These are phyloP conservation scores for Crax fasciolata DNA, from an alignment of 2,797 vertebrate species.

Conservation along the genomic window DNA sequence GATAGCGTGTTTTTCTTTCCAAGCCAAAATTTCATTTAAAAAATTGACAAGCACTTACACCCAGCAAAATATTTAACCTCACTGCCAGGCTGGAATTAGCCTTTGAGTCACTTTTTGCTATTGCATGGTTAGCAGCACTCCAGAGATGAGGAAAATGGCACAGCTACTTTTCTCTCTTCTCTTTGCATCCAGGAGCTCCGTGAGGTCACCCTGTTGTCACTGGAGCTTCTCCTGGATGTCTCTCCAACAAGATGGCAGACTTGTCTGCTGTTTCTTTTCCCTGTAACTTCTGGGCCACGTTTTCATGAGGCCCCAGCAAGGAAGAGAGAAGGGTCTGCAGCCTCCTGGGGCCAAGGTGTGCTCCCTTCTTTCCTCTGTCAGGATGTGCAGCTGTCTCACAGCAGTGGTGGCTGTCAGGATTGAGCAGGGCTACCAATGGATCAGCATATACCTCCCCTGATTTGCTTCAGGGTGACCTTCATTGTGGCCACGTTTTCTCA, in stretches of 20 bases:
- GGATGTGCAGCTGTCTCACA: background rate
- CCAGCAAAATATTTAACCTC: constrained; percentile 73
- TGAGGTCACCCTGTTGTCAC: background rate
- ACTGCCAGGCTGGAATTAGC: constrained; percentile 60
- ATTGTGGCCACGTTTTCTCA: constrained; percentile 37
- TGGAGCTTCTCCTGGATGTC: background rate
- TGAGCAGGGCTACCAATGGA: background rate
- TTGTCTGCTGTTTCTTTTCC: background rate
- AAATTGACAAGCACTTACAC: constrained; percentile 64
- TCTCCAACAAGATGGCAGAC: background rate
- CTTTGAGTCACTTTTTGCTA: constrained; percentile 43
- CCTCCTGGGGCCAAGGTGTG: background rate
- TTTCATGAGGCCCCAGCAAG: background rate
- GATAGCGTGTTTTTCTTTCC: constrained; percentile 76
- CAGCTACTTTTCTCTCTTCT: background rate
- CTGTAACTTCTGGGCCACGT: background rate
- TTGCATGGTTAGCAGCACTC: constrained; percentile 13
- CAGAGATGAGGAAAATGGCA: background rate
- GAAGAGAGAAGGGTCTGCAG: background rate
- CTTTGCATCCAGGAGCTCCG: background rate
- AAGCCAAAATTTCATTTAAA: constrained; percentile 68
- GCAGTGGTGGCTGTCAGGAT: background rate
- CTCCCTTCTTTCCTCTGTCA: background rate
- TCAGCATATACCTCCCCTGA: background rate
- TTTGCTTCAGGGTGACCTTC: constrained; percentile 31